These are phyloP conservation scores for Alfaro cultratus DNA, from an alignment of 2,797 vertebrate species.

Conservation along the genomic window DNA sequence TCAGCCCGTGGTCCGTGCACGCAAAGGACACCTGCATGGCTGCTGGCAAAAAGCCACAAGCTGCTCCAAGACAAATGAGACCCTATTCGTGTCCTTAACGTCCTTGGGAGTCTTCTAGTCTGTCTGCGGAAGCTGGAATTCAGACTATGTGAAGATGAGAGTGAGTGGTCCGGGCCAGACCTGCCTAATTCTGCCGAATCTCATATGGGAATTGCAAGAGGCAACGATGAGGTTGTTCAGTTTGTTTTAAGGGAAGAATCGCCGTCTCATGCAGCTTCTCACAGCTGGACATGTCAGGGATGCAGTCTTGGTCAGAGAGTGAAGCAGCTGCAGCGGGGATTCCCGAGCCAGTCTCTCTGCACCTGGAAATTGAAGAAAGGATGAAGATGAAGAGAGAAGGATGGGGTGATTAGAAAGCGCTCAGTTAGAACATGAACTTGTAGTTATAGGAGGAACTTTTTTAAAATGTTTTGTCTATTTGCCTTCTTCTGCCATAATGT, in stretches of 20 bases:
- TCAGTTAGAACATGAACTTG: slow-evolving; percentile 23
- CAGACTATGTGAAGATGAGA: slow-evolving; percentile 23
- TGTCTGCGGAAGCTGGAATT: not conserved
- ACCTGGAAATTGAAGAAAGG: slow-evolving; percentile 69
- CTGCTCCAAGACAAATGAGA: slow-evolving; percentile 28
- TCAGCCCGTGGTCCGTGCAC: slow-evolving; percentile 95
- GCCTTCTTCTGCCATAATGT: slow-evolving; percentile 11
- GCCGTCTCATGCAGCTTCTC: slow-evolving; percentile 23
- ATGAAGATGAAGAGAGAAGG: slow-evolving; percentile 61
- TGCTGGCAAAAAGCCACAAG: slow-evolving; percentile 45
- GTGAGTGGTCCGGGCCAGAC: slow-evolving; percentile 32
- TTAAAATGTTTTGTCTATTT: not conserved
- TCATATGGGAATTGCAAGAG: slow-evolving; percentile 44
- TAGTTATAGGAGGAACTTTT: not conserved
- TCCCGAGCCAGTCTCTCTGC: slow-evolving; percentile 38
- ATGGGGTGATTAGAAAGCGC: slow-evolving; percentile 43
- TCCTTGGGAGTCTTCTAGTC: slow-evolving; percentile 6
- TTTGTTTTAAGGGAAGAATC: slow-evolving; percentile 19
- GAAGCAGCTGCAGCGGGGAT: slow-evolving; percentile 38
- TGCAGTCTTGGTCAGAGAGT: slow-evolving; percentile 35
- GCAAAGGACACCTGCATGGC: slow-evolving; percentile 99
- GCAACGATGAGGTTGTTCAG: slow-evolving; percentile 15
- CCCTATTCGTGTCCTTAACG: slow-evolving; percentile 13
- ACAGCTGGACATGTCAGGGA: slow-evolving; percentile 35
- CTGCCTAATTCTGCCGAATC: slow-evolving; percentile 27